Base-by-base conservation (phyloP, 2,113 vertebrate species). In the Martes martes region DNA sequence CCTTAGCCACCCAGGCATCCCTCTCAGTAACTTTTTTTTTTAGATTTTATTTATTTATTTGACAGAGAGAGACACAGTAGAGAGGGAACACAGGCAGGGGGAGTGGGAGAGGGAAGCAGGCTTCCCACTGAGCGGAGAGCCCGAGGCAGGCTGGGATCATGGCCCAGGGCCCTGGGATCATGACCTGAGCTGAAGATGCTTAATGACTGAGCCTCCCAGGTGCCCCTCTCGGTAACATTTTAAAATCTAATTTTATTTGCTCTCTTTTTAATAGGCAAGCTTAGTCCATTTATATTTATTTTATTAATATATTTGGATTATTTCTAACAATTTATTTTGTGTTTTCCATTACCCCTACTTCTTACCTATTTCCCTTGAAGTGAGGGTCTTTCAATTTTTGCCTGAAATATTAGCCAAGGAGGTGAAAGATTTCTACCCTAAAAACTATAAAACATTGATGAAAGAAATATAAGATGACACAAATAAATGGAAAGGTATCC, bases 261-360 rank as follows among this genome's bases (percentile, higher is more conserved):
- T 76, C 11, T 67, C 55, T 91, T 79, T 69, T 91, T 81, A 21
- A 21, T 91, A 79, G 26, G 3, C 26, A 71, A 69, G 36, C 26
- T 81, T 65, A 31, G 10, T 65, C 2, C 5, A 42, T 69, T 55
- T 81, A 6, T 79, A 61, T 47, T 91, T 99, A 99, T 94, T 99
- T 99, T 89, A 59, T 52, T 39, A 71, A 87, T 52, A 67, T 80
- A 80, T 65, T 80, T 80, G 14, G 15, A 50, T 65, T 79, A 79
- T 90, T 79, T 65, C 73, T 65, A n/a, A 45, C 31, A n/a, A 42
- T 45, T 42, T 59, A 42, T 73, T 88, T 84, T 50, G 42, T 85
- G 39, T 61, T 91, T 80, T 91, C 89, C 42, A 50, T 28, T 91
- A n/a, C 39, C 15, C 24, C 59, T 63, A 19, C 33, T 80, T 76